These are phyloP conservation scores for Hozukius guyotensis DNA, from an alignment of 2,797 vertebrate species.

Conservation along the genomic window DNA sequence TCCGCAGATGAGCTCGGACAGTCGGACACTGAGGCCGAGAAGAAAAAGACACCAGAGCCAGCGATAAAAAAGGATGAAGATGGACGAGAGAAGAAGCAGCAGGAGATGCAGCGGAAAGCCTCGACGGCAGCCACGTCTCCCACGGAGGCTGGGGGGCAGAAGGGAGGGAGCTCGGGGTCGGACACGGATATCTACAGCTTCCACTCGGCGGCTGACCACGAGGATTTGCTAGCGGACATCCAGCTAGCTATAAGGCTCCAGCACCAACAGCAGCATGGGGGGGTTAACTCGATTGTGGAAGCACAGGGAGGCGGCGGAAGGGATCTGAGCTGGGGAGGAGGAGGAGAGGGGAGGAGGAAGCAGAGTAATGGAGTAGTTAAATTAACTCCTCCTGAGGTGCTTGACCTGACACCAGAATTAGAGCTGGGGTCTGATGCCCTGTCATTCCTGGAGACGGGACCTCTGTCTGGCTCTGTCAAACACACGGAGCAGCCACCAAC, in stretches of 20 bases:
- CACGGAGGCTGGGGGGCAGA: conserved; percentile 84
- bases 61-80: not conserved
- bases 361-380: conserved; percentile 72
- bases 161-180: conserved; percentile 93
- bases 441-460: conserved; percentile 76
- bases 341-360: conserved; percentile 69
- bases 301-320: conserved; percentile 54
- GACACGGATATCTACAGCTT: conserved; percentile 99
- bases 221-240: conserved; percentile 97
- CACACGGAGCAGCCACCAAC: conserved; percentile 54
- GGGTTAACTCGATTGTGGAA: conserved; percentile 64
- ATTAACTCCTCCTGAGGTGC: conserved; percentile 72
- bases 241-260: conserved; percentile 94
- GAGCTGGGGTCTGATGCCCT: conserved; percentile 74
- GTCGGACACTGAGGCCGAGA: conserved; percentile 84
- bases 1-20: conserved; percentile 89
- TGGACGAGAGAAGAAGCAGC: conserved; percentile 69
- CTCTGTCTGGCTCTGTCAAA: conserved; percentile 31
- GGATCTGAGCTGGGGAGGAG: conserved; percentile 58
- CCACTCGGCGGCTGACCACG: conserved; percentile 95
- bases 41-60: conserved; percentile 16
- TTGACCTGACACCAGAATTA: conserved; percentile 77
- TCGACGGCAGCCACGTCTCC: conserved; percentile 67
- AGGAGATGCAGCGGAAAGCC: conserved; percentile 71
- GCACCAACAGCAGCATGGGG: conserved; percentile 88